These are phyloP conservation scores for Napeogenes inachia DNA, from an alignment of 2,888 invertebrate species.

Conservation along the genomic window DNA sequence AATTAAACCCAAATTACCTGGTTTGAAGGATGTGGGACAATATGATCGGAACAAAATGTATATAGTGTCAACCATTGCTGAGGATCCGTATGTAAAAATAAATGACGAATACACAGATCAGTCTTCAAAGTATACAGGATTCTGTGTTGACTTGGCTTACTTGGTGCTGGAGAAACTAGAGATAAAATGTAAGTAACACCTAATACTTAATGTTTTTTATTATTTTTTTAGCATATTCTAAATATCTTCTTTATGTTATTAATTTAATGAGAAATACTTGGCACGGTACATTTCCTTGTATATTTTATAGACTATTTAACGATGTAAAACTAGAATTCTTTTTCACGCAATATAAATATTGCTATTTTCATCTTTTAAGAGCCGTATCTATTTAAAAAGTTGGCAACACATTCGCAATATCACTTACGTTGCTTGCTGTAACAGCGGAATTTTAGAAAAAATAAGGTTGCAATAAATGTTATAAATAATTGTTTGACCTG, in stretches of 20 bases:
- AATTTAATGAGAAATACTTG: no score
- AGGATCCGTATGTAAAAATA: constrained; percentile 91
- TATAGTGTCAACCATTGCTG: constrained; percentile 90
- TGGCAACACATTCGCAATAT: not conserved
- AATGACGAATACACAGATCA: constrained; percentile 82
- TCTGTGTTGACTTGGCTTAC: constrained; percentile 93
- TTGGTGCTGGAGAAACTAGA: constrained; percentile 87
- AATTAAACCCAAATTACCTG: constrained; percentile 82
- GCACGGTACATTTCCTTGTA: not conserved
- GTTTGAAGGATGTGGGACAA: constrained; percentile 22
- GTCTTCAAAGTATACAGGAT: constrained; percentile 88
- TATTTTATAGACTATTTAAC: constrained; percentile 1
- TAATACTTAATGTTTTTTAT: not conserved
- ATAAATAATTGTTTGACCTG: not conserved
- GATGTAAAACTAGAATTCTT: not conserved
- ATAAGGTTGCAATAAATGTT: not conserved
- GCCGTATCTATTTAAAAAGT: constrained; percentile 2
- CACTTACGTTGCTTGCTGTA: constrained; percentile 3
- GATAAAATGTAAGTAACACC: constrained; percentile 85
- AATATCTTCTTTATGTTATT: no score
- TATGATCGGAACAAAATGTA: constrained; percentile 90
- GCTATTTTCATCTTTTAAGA: constrained; percentile 3
- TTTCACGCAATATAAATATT: not conserved
- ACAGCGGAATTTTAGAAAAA: not conserved
- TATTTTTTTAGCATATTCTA: not conserved